Percentiles rank a stretch among this genome's conserved stretches.
phyloP scores from a whole-genome alignment of 1,140 invertebrate genomes.

The Eriosoma lanigerum region DNA sequence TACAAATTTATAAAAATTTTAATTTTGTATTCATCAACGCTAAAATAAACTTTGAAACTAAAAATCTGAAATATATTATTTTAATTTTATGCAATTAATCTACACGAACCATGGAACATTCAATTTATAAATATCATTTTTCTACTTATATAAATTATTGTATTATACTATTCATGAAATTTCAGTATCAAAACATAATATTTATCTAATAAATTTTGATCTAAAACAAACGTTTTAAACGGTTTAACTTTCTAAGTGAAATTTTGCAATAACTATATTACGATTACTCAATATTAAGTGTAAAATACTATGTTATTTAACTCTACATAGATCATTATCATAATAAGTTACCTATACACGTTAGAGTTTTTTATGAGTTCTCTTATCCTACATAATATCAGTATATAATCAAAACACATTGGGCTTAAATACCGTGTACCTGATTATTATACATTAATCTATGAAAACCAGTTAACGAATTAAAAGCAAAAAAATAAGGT shows the following conservation, averaged over 20 bases:
- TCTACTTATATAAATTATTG: too few relatives aligned
- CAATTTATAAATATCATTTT: too few relatives aligned
- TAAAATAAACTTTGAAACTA: too few relatives aligned
- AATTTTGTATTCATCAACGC: too few relatives aligned
- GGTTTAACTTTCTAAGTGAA: conserved; percentile 31
- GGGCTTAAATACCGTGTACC: background rate
- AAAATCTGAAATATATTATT: too few relatives aligned
- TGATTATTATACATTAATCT: background rate
- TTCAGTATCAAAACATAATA: background rate
- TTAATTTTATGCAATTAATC: too few relatives aligned
- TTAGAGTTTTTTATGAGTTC: background rate
- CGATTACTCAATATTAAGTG: conserved; percentile 30
- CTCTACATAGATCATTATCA: conserved; percentile 28
- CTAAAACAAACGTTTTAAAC: conserved; percentile 15
- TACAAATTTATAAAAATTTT: too few relatives aligned
- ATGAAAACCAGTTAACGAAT: background rate
- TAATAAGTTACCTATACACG: conserved; percentile 21
- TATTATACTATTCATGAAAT: background rate
- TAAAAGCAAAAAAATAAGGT: background rate
- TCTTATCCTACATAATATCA: conserved; percentile 9
- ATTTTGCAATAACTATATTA: conserved; percentile 25
- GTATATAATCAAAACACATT: conserved; percentile 3
- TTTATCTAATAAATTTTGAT: conserved; percentile 7
- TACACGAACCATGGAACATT: too few relatives aligned
- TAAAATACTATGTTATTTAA: conserved; percentile 35